phyloP scores from a whole-genome alignment of 2,797 vertebrate species.

The Sebastes minor region DNA sequence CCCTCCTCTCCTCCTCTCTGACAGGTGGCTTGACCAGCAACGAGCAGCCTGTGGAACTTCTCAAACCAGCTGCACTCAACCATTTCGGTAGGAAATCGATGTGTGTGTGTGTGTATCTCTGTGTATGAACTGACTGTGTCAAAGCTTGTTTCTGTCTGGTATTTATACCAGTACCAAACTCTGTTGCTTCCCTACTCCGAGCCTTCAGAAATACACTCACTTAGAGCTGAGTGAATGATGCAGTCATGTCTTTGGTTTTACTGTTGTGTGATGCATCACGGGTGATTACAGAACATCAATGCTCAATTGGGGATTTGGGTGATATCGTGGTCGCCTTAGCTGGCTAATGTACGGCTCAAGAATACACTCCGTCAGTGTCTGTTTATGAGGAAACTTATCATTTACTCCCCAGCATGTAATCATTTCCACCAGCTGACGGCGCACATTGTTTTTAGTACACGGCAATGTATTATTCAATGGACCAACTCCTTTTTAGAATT shows the following conservation, averaged over 20 bases:
- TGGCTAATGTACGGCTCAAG: conserved; percentile 47
- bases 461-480: conserved; percentile 44
- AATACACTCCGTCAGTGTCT: conserved; percentile 48
- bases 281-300: conserved; percentile 39
- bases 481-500: conserved; percentile 30
- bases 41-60: conserved; percentile 90
- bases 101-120: neutral
- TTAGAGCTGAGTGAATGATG: conserved; percentile 15
- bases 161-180: neutral
- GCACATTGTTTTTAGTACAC: conserved; percentile 59
- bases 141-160: neutral
- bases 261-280: conserved; percentile 13
- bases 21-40: conserved; percentile 90
- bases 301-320: conserved; percentile 44
- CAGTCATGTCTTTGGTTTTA: conserved; percentile 17
- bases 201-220: neutral
- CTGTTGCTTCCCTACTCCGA: neutral
- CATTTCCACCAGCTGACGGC: conserved; percentile 48
- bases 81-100: conserved; percentile 87
- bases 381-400: conserved; percentile 56
- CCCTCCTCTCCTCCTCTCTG: conserved; percentile 34
- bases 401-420: conserved; percentile 48
- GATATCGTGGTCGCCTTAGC: conserved; percentile 20
- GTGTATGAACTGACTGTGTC: neutral
- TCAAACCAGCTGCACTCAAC: conserved; percentile 87